phyloP scores from a whole-genome alignment of 1,140 invertebrate genomes.

The Copidosoma floridanum region DNA sequence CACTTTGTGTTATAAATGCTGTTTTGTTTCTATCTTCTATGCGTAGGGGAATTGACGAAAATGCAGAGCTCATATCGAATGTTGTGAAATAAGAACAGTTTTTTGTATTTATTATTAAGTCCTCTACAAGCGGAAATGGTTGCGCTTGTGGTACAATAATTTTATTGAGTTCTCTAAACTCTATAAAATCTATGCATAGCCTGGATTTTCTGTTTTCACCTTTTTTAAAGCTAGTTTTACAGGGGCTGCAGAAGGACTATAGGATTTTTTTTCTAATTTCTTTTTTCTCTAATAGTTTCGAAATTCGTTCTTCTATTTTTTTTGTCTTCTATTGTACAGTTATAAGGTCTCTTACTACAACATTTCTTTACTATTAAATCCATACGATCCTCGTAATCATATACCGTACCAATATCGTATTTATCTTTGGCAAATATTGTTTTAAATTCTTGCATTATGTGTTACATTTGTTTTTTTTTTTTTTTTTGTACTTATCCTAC shows the following conservation, averaged over 20 bases:
- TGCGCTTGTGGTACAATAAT: too few relatives aligned
- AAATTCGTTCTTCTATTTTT: slow-evolving; percentile 9
- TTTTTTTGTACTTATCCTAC: neutral
- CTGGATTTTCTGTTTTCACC: too few relatives aligned
- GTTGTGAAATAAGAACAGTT: too few relatives aligned
- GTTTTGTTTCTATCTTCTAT: too few relatives aligned
- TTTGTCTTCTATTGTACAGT: neutral
- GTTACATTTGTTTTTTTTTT: slow-evolving; percentile 12
- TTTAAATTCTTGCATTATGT: slow-evolving; percentile 15
- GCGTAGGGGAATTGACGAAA: slow-evolving; percentile 45
- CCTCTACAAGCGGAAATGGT: slow-evolving; percentile 1
- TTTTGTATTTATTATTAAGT: slow-evolving; percentile 9
- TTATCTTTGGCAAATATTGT: too few relatives aligned
- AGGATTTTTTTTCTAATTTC: slow-evolving; percentile 6
- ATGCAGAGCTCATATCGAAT: slow-evolving; percentile 47
- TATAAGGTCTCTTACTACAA: slow-evolving; percentile 1
- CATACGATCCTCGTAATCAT: slow-evolving; percentile 19
- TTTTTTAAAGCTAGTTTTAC: too few relatives aligned
- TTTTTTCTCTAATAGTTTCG: neutral
- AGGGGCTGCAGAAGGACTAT: too few relatives aligned
- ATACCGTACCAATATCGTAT: slow-evolving; percentile 22
- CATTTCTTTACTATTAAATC: slow-evolving; percentile 17
- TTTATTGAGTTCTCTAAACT: too few relatives aligned
- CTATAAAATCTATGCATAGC: too few relatives aligned
- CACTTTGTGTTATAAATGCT: slow-evolving; percentile 1